Base-by-base conservation (phyloP, 2,113 vertebrate species). In the Oryzias javanicus region DNA sequence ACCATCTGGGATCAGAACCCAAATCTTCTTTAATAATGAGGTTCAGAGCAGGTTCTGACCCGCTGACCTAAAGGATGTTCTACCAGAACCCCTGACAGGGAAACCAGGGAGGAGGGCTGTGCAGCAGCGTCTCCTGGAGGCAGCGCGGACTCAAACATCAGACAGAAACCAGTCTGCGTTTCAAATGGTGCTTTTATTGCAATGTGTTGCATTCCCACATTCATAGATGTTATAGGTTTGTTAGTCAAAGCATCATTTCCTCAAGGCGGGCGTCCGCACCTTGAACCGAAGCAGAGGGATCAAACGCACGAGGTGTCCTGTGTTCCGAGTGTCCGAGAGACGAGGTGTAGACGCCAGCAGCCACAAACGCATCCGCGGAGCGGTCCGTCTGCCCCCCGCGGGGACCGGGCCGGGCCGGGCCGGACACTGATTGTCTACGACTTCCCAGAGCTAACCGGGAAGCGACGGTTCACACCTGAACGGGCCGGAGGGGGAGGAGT, bases 131-230 rank as follows among this genome's bases (percentile, higher is more conserved):
- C 27, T 29, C 2, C 27, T 29, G 27, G 27, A 29, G 7, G 27
- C 27, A 1, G 27, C 35, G 3, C 3, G 10, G 35, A 3, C 8
- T 35, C 35, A 35, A 35, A 35, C 35, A 35, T 35, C 8, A 2
- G 35, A 27, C 65, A 50, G 44, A 24, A 40, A 78, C 55, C 3
- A 70, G 18, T 52, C 49, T 84, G 81, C 86, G 81, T 91, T 91
- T 91, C 83, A 88, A 88, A 92, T 88, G 90, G 91, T 92, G 91
- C 87, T 92, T 92, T 92, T 92, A 92, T 92, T 91, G 91, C 91
- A 92, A 90, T 92, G 91, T 92, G 90, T 91, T 90, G 90, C 89
- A 92, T 91, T 92, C 89, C 91, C 90, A 92, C 91, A 92, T 92
- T 92, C 91, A 91, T 90, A 90, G 91, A 92, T 92, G 91, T 92